A percentile compares a stretch with the other conserved stretches of the same genome.
Evolutionary conservation across 2,113 vertebrate species (phyloP).

Genomic region (Pardalotus punctatus): DNA sequence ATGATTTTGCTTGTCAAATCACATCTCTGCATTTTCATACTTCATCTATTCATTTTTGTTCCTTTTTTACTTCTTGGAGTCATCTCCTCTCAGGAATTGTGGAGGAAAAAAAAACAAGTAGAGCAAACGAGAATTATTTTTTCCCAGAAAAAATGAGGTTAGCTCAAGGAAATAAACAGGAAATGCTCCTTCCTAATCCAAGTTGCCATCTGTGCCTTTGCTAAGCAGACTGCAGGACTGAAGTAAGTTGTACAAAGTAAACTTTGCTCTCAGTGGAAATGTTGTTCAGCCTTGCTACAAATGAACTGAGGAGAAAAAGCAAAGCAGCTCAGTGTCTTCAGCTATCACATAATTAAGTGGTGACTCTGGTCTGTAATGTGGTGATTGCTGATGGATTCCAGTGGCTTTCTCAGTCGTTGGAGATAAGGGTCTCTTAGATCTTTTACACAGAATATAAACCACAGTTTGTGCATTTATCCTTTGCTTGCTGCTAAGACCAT

Average conservation of each 20-base stretch:
- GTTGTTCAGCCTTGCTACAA: neutral
- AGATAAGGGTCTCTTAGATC: neutral
- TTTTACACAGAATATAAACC: neutral
- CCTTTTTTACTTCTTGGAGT: neutral
- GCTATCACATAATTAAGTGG: neutral
- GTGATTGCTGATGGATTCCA: neutral
- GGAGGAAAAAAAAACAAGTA: fast-evolving
- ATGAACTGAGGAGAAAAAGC: neutral
- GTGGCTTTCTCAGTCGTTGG: neutral
- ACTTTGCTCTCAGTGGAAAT: neutral
- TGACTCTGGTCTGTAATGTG: neutral
- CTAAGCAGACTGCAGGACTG: neutral
- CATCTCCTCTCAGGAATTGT: neutral
- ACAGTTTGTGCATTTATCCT: neutral
- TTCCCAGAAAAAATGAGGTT: neutral
- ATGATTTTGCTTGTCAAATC: neutral
- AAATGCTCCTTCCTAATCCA: conserved; percentile 18
- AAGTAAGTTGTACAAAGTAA: neutral
- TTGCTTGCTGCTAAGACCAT: neutral
- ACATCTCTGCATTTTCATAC: neutral
- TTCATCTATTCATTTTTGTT: neutral
- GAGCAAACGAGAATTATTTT: neutral
- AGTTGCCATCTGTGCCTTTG: neutral
- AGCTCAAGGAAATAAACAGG: conserved; percentile 35
- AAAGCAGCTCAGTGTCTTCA: neutral